These are phyloP conservation scores for Scaptomyza flava DNA, from an alignment of 2,888 invertebrate species.

Conservation along the genomic window DNA sequence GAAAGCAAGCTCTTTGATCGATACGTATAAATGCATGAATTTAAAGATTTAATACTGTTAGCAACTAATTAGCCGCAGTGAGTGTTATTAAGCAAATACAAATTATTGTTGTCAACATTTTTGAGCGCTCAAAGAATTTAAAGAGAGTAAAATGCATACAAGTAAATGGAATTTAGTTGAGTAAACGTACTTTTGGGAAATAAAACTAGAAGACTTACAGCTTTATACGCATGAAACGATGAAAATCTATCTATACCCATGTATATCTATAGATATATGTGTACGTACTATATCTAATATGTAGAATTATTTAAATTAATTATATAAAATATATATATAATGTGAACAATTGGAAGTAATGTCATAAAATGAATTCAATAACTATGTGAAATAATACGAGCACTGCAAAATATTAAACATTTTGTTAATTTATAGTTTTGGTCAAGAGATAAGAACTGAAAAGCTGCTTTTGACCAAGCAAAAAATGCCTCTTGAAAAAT, in stretches of 20 bases:
- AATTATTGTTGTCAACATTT: constrained; percentile 63
- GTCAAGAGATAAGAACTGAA: constrained; percentile 37
- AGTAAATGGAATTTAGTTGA: constrained; percentile 71
- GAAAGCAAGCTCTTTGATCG: constrained; percentile 20
- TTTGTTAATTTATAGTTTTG: constrained; percentile 52
- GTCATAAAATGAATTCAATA: constrained; percentile 50
- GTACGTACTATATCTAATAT: constrained; percentile 41
- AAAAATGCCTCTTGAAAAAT: constrained; percentile 38
- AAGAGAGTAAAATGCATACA: constrained; percentile 41
- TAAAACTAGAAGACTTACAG: constrained; percentile 80
- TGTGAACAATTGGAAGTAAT: constrained; percentile 33
- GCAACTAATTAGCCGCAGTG: constrained; percentile 13
- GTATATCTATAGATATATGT: constrained; percentile 33
- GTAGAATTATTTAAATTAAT: constrained; percentile 71
- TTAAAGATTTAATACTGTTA: constrained; percentile 54
- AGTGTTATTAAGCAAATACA: constrained; percentile 35
- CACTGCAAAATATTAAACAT: constrained; percentile 36
- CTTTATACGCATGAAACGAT: constrained; percentile 74
- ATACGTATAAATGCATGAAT: constrained; percentile 42
- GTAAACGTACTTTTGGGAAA: constrained; percentile 65
- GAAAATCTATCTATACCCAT: constrained; percentile 66
- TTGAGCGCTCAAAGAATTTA: constrained; percentile 45
- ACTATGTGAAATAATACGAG: constrained; percentile 27
- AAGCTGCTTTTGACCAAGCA: constrained; percentile 41
- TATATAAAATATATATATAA: constrained; percentile 39